Base-by-base conservation (phyloP, 2,888 invertebrate genomes). In the Drosophila suboccidentalis region DNA sequence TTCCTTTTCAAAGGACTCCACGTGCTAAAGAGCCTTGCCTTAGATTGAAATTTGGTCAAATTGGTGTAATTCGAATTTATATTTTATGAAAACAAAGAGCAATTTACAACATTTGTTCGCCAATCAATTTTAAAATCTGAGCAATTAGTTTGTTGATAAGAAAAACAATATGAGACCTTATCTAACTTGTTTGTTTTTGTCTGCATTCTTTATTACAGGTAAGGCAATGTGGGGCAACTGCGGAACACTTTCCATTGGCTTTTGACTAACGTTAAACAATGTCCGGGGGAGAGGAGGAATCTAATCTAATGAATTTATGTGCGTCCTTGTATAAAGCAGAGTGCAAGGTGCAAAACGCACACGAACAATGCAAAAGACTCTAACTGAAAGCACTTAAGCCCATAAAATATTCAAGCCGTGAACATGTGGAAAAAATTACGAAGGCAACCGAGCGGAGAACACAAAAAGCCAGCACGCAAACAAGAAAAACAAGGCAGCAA, bases 321-420 rank as follows among this genome's bases (percentile, higher is more conserved):
- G 82, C 54, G 75, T 67, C 53, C 76, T 66, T 64, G 69, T 60
- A 26, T 36, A 39, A 47, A 59, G 53, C 58, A 29, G 47, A 55
- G 55, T 70, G 70, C 66, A 71, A 82, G 74, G 89, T 78, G 81
- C 78, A 76, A 72, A 80, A 72, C 72, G 69, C 71, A 82, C 71
- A 71, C 67, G 68, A 74, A 67, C 67, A 68, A 75, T 73, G 70
- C 74, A 80, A 72, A 67, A 65, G 71, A 72, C 68, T 87, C 75
- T 75, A 83, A 79, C 87, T 77, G 82, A 86, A 87, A 87, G 89
- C 89, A 86, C 85, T 89, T 89, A 89, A 82, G 89, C 84, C 87
- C 85, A 86, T 86, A 82, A 86, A 86, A 89, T 86, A 86, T 89
- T 87, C 85, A 86, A 73, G 87, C 78, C 80, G 87, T 81, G 85